Base-by-base conservation (phyloP, 2,113 vertebrate genomes). In the Oenanthe oenanthe region DNA sequence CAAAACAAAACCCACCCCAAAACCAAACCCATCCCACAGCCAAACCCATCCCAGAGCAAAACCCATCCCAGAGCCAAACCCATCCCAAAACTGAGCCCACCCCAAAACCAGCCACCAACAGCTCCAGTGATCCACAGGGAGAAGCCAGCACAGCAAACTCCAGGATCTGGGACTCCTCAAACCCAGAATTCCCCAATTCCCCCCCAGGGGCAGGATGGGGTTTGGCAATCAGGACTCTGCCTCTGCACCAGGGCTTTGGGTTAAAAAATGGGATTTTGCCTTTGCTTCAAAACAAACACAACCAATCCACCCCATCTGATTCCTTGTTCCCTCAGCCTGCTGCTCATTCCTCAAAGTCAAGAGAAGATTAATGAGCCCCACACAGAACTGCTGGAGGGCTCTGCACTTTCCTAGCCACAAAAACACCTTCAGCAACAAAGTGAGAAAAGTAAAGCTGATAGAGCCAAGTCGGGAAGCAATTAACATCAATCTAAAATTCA, bases 311-410 rank as follows among this genome's bases (percentile, higher is more conserved):
- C 19, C 31, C 0, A 67, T 88, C 6, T 32, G 67, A 51, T 71
- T 86, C 85, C 67, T 62, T 38, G 13, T 48, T 96, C 72, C 40
- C 72, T 80, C 85, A 74, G 65, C 78, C 71, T 60, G 78, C 72
- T 85, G 89, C 92, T 90, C 94, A 11, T 95, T 97, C 78, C 89
- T 97, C 93, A 94, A 90, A 95, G 93, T 92, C 89, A 62, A 34
- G 93, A 24, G 18, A 42, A 96, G 85, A 97, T 95, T 95, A 97
- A 96, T 95, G 90, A 92, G 88, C 56, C 12, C 0, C 73, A 63
- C 73, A 40, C 51, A 26, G 48, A 15, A 8, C 36, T 86, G 92
- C 93, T 70, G 53, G 89, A 91, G 79, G 93, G 71, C 85, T 79
- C 81, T 60, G 67, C 9, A 2, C 83, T 93, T 74, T 43, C 19